Evolutionary conservation across 2,113 vertebrate genomes (phyloP), one percentile per base, ranked within the genome.

Genomic region (Actinemys pallida): DNA sequence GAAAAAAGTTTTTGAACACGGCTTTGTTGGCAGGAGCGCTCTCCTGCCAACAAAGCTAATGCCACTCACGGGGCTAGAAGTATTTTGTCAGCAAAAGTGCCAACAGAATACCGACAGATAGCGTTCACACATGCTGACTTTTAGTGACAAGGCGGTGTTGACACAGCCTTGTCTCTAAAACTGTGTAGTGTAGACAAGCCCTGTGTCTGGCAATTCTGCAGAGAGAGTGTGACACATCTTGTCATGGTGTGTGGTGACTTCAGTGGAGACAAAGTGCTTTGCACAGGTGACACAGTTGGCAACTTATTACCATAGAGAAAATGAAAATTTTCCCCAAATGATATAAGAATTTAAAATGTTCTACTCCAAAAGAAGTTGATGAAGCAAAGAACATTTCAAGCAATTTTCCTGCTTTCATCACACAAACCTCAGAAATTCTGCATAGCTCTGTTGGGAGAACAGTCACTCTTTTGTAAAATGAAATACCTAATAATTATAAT

Each of bases 171-270:
- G 50, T 50, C 50, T 50, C 50, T 50, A 50, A 50, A 50, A 50
- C 4, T 50, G 13, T 13, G 14, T 50, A 50, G 13, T 50, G 50
- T 50, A 50, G 13, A 50, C 50, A 14, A 50, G 50, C 50, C 13
- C 50, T 50, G 50, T 50, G 50, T 45, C 5, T 16, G 22, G 2
- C 6, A 57, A 2, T 62, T 84, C 0, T 0, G 1, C 29, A 52
- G 27, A 25, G 27, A 25, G 42, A 76, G 13, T 4, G 17, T n/a
- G 53, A 12, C 52, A 62, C 31, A 8, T 2, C 20, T 31, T 35
- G 69, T 35, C 19, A 45, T 45, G 5, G 45, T 45, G 45, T 45
- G 45, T 45, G 45, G 45, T 45, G 45, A 45, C 45, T 45, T 45
- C 45, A 45, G 45, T 45, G 45, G 45, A 45, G 45, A 45, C 45